Evolutionary conservation across 2,113 vertebrate species (phyloP), one percentile per base, ranked within the genome.

Genomic region (Climacteris rufus): DNA sequence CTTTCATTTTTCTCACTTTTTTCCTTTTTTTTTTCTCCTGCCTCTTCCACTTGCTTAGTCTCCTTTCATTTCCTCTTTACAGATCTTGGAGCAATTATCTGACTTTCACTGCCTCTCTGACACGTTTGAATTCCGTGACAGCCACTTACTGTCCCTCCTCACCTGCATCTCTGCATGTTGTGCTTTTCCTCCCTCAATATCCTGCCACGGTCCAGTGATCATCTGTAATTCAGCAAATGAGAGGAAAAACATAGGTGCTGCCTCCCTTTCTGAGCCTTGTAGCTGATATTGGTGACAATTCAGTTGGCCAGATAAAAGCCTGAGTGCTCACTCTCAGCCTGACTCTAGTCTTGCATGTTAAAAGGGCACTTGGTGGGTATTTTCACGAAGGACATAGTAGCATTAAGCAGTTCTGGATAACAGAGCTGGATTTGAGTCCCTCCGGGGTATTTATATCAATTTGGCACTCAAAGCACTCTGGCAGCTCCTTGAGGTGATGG

Each of bases 171-270:
- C 76, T 61, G 25, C 8, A 0, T 60, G 61, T 39, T 83, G 30
- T 80, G 83, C 79, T 95, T 83, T 75, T 78, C 83, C 88, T 95
- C 76, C 93, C 69, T 74, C 44, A 4, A 3, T 39, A 71, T 63
- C 76, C 83, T 75, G 85, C 72, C 90, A 78, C 27, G 64, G 68
- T 78, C 64, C 44, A 78, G 40, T 61, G 92, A 64, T 69, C 68
- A 75, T 83, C 60, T 93, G 37, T 87, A 93, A 95, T 90, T 90
- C 60, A 72, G 83, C n/a, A 93, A 63, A 92, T 52, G 52, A 92
- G 72, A 83, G 49, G 66, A 85, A 80, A 89, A 81, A 40, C 56
- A 27, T 22, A 59, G 82, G 64, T 81, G 79, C 68, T 63, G 15
- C 57, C 85, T 93, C 71, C 68, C 52, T 70, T 33, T 64, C 47